These are phyloP conservation scores for Sipha flava DNA, from an alignment of 1,140 invertebrate genomes.

Conservation along the genomic window DNA sequence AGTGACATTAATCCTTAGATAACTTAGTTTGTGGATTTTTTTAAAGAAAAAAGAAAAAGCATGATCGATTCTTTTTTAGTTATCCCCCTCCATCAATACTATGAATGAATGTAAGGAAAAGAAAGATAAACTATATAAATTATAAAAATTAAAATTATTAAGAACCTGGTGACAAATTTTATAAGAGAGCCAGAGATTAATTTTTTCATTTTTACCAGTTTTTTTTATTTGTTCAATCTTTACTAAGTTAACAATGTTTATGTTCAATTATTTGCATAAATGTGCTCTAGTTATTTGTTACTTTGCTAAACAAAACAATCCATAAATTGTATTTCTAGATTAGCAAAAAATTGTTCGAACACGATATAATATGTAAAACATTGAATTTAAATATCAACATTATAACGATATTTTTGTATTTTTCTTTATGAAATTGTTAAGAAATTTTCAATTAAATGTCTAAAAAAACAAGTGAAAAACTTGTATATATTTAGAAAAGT, in stretches of 20 bases:
- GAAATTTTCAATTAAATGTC: too few relatives aligned
- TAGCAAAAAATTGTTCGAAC: too few relatives aligned
- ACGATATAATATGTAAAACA: too few relatives aligned
- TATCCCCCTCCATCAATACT: neutral
- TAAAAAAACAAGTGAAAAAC: too few relatives aligned
- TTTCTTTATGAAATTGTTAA: too few relatives aligned
- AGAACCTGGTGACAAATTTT: neutral
- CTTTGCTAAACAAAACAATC: neutral
- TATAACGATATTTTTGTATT: too few relatives aligned
- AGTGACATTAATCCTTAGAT: neutral
- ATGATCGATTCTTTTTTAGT: neutral
- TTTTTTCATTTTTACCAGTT: neutral
- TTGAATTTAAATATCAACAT: too few relatives aligned
- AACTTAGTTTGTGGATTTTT: neutral
- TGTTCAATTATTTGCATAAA: neutral
- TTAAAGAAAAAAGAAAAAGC: neutral
- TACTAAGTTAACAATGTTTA: neutral
- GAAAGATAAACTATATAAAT: neutral
- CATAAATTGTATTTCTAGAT: too few relatives aligned
- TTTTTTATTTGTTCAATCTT: neutral
- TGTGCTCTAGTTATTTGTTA: neutral
- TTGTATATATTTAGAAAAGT: too few relatives aligned
- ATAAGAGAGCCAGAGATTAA: neutral
- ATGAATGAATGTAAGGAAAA: neutral
- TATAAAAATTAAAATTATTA: neutral